Evolutionary conservation across 2,113 vertebrate genomes (phyloP).

Genomic region (Nymphicus hollandicus): DNA sequence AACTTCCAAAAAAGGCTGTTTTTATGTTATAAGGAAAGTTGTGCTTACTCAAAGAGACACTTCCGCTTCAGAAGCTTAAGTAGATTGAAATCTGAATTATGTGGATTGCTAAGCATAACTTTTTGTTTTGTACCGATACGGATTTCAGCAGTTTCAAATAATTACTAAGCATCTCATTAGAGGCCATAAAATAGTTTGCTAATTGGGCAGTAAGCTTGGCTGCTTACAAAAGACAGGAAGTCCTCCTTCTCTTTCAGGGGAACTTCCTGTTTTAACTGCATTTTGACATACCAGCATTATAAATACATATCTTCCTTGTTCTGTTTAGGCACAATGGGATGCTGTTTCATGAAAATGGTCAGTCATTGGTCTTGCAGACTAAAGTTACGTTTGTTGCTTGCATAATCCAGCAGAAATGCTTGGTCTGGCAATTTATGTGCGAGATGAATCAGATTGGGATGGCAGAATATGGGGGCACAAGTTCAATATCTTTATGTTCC

Average conservation of each 20-base stretch:
- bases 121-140: not conserved
- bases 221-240: not conserved
- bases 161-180: not conserved
- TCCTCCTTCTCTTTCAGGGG: not conserved
- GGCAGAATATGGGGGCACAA: not conserved
- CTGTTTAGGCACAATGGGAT: rapidly evolving
- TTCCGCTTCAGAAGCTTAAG: not conserved
- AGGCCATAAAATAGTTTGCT: not conserved
- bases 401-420: not conserved
- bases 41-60: not conserved
- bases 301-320: rapidly evolving
- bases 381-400: not conserved
- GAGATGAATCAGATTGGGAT: not conserved
- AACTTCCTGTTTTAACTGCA: not conserved
- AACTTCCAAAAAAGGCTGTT: not conserved
- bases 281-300: rapidly evolving
- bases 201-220: not conserved
- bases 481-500: not conserved
- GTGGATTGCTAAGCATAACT: not conserved
- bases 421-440: not conserved
- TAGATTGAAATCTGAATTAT: not conserved
- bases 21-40: not conserved
- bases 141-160: not conserved
- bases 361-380: not conserved
- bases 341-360: not conserved